These are phyloP conservation scores for Papilio glaucus DNA, from an alignment of 1,140 invertebrate species.

Conservation along the genomic window DNA sequence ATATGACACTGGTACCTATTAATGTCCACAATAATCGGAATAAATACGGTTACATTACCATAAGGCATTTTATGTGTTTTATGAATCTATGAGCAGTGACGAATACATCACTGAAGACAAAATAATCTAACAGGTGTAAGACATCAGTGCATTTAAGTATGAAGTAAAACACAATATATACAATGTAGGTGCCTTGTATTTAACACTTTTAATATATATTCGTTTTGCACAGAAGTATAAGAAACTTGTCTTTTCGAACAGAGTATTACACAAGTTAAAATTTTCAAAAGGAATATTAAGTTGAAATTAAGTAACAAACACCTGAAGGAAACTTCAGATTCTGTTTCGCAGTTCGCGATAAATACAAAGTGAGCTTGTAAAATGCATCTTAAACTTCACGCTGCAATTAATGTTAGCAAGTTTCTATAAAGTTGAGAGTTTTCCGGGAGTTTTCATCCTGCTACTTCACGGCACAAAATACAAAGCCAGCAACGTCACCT, in stretches of 20 bases:
- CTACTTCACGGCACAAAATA: constrained; percentile 33
- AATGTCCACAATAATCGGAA: too few species aligned
- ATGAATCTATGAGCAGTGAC: too few species aligned
- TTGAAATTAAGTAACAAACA: constrained; percentile 35
- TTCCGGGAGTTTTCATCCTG: constrained; percentile 34
- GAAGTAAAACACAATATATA: too few species aligned
- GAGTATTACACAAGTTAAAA: background rate
- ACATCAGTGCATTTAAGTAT: too few species aligned
- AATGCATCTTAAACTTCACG: constrained; percentile 43
- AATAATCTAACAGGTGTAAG: too few species aligned
- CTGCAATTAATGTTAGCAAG: constrained; percentile 55
- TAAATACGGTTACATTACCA: too few species aligned
- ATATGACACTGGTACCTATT: too few species aligned
- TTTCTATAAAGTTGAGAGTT: constrained; percentile 43
- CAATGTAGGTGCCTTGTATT: too few species aligned
- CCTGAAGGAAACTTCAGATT: constrained; percentile 28
- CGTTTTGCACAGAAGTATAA: too few species aligned
- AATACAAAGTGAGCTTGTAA: constrained; percentile 41
- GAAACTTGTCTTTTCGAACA: constrained; percentile 3
- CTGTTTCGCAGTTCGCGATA: constrained; percentile 29
- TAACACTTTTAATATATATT: too few species aligned
- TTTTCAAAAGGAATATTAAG: background rate
- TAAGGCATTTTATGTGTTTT: too few species aligned
- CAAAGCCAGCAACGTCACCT: constrained; percentile 12
- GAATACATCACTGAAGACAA: too few species aligned